phyloP scores from a whole-genome alignment of 2,888 invertebrate species.

The Pantelozetes paolii region DNA sequence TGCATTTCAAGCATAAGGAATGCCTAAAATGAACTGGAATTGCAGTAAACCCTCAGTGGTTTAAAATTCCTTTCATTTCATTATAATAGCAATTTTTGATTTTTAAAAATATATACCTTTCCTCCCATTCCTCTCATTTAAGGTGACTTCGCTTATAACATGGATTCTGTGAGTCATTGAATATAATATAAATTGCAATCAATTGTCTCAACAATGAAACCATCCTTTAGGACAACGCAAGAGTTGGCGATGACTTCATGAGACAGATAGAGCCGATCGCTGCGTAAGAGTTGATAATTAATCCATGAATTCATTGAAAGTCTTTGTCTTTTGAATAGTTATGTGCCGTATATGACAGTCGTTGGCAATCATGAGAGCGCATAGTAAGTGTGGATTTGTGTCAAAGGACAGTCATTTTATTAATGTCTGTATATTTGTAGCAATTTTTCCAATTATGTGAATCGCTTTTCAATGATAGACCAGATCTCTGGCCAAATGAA shows the following conservation, averaged over 20 bases:
- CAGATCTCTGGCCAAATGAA: conserved; percentile 45
- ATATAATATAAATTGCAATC: background rate
- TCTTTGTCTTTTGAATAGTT: background rate
- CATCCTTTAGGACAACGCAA: conserved; percentile 48
- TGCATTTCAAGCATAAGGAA: too few species aligned
- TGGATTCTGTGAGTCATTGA: conserved; percentile 25
- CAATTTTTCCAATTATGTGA: conserved; percentile 91
- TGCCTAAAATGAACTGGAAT: too few species aligned
- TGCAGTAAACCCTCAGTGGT: too few species aligned
- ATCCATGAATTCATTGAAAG: background rate
- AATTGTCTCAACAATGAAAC: too few species aligned
- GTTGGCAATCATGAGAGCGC: conserved; percentile 78
- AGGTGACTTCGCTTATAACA: conserved; percentile 43
- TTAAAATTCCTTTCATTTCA: too few species aligned
- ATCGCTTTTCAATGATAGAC: conserved; percentile 83
- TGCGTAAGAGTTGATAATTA: conserved; percentile 57
- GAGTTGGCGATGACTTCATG: conserved; percentile 82
- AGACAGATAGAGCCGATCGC: conserved; percentile 82
- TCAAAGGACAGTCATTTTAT: too few species aligned
- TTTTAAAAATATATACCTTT: too few species aligned
- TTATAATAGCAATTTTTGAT: too few species aligned
- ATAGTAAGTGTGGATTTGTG: background rate
- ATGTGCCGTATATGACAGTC: conserved; percentile 7
- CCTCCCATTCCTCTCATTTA: too few species aligned
- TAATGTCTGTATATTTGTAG: conserved; percentile 56